These are phyloP conservation scores for Drosophila sturtevanti DNA, from an alignment of 1,140 invertebrate genomes.

Conservation along the genomic window DNA sequence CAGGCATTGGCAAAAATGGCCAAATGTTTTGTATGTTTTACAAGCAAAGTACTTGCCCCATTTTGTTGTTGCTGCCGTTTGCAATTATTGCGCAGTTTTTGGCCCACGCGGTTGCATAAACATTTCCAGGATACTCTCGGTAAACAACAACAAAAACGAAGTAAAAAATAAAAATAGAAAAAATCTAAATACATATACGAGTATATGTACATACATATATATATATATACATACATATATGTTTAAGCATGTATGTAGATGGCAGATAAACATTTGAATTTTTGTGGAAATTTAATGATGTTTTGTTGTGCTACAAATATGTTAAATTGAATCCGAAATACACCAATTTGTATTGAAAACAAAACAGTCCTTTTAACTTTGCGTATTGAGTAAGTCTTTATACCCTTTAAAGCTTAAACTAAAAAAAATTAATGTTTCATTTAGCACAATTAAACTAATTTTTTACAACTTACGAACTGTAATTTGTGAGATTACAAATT, in stretches of 20 bases:
- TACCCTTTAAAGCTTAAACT: too few species aligned
- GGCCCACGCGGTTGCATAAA: constrained; percentile 45
- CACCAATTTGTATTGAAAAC: neutral
- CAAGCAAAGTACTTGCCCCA: constrained; percentile 42
- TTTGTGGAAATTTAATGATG: constrained; percentile 10
- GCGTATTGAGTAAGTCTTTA: neutral
- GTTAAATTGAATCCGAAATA: neutral
- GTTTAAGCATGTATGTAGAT: neutral
- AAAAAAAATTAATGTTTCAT: too few species aligned
- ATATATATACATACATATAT: too few species aligned
- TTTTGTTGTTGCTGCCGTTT: constrained; percentile 29
- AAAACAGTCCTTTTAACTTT: neutral
- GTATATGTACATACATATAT: too few species aligned
- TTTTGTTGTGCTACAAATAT: neutral
- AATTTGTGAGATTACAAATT: too few species aligned
- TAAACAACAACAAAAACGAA: constrained; percentile 10
- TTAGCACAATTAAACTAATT: too few species aligned
- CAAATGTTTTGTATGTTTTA: constrained; percentile 50
- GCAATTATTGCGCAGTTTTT: constrained; percentile 23
- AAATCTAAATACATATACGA: neutral
- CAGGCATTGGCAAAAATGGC: constrained; percentile 32
- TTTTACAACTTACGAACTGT: too few species aligned
- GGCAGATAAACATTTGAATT: constrained; percentile 9
- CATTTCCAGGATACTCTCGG: constrained; percentile 35
- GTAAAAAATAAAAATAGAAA: neutral